Base-by-base conservation (phyloP, 2,797 vertebrate genomes). In the Cebuella pygmaea region DNA sequence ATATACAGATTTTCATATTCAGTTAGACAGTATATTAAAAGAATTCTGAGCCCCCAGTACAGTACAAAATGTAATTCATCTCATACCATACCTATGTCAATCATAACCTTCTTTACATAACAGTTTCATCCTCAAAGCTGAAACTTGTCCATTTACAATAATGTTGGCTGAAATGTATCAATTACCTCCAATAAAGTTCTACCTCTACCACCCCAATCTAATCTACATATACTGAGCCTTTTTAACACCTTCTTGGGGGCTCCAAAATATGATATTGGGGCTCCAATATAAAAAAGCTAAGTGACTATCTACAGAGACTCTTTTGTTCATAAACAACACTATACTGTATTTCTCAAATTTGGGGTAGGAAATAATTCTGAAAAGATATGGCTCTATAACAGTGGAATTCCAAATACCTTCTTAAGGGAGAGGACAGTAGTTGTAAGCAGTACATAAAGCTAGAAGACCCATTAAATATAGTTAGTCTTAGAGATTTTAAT, bases 251-350 rank as follows among this genome's bases (percentile, higher is more conserved):
- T 55, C 95, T 89, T 24, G 39, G 19, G 33, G 57, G 44, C 52
- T 74, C 70, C 44, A 74, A 96, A 88, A 86, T 88, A 67, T 24
- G 27, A 17, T 33, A 64, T 4, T n/a, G 19, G 27, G 50, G 48
- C 48, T 78, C 61, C 44, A 78, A 96, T 86, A 74, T 36, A 30
- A 93, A 97, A 91, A 92, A 84, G 24, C 20, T 48, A 93, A 97
- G 39, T 44, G 12, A 83, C 4, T 93, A 91, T 41, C 59, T 90
- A 76, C 0, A 93, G n/a, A 91, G 92, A 87, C 8, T 88, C n/a
- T 83, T 85, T 61, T 86, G 20, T 84, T 92, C 61, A 90, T 75
- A 76, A 89, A 61, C 80, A 88, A 39, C 76, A 94, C 74, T 79
- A 81, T 46, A 41, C 17, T 44, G 15, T 30, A 78, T 48, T 85